Conservation (phyloP, 1,140 invertebrate species). For the Drosophila novamexicana region DNA sequence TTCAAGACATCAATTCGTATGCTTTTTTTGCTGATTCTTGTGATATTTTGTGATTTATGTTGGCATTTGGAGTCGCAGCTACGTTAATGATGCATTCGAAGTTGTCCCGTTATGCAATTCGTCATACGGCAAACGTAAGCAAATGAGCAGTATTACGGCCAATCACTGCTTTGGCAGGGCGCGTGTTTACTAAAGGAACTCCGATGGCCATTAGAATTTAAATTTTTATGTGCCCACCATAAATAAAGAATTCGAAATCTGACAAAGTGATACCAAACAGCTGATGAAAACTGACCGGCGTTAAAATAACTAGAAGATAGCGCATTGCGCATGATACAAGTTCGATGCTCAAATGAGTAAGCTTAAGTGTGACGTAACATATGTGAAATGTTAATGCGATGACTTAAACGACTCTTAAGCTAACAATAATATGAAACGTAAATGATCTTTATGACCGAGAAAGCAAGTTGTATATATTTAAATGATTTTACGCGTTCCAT, state of each 20-base stretch:
- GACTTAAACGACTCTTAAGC: not conserved
- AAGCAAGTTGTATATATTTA: too few species aligned
- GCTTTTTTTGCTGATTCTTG: not conserved
- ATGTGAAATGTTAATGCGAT: not conserved
- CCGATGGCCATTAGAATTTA: slow-evolving; percentile 43
- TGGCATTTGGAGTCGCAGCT: not conserved
- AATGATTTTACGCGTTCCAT: too few species aligned
- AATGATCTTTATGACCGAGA: too few species aligned
- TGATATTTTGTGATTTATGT: slow-evolving; percentile 3
- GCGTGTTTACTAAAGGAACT: slow-evolving; percentile 19
- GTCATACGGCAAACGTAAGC: not conserved
- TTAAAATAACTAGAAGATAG: slow-evolving; percentile 13
- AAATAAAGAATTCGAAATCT: slow-evolving; percentile 38
- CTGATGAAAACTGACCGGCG: slow-evolving; percentile 24
- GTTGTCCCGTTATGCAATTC: slow-evolving; percentile 42
- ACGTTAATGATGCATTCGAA: slow-evolving; percentile 9
- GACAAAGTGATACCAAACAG: slow-evolving; percentile 32
- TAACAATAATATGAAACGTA: too few species aligned
- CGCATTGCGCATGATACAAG: not conserved
- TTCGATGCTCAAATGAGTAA: not conserved
- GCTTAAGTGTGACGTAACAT: slow-evolving; percentile 13
- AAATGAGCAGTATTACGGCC: not conserved
- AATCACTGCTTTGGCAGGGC: slow-evolving; percentile 3
- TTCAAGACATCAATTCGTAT: not conserved
- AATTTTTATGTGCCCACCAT: slow-evolving; percentile 29